Percentiles rank a stretch among this genome's conserved stretches.
phyloP scores from a whole-genome alignment of 2,113 vertebrate species.

The Taxidea taxus region DNA sequence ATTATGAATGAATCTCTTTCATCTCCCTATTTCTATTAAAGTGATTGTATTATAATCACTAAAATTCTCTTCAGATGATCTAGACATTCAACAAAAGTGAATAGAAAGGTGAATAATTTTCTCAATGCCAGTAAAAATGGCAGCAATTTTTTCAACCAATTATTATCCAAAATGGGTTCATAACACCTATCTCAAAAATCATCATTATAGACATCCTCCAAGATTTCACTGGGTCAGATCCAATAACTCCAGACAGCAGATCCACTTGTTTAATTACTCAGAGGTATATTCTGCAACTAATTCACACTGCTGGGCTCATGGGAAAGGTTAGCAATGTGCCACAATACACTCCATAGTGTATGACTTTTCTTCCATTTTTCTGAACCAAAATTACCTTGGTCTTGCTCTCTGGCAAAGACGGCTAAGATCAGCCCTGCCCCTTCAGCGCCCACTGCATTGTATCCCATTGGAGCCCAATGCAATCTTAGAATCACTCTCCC shows the following conservation, averaged over 20 bases:
- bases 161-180: conserved; percentile 9
- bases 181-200: conserved; percentile 4
- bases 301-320: not conserved
- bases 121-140: not conserved
- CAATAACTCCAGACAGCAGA: not conserved
- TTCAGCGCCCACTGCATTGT: fast-evolving
- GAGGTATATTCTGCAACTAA: not conserved
- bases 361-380: not conserved
- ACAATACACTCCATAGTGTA: not conserved
- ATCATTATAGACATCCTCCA: not conserved
- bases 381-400: not conserved
- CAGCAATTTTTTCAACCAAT: not conserved
- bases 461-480: not conserved
- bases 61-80: not conserved
- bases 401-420: not conserved
- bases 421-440: not conserved
- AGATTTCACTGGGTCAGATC: conserved; percentile 12
- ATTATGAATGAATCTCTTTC: not conserved
- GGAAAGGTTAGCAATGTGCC: not conserved
- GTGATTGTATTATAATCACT: not conserved
- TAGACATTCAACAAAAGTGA: not conserved
- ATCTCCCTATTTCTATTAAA: not conserved
- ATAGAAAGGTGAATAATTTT: not conserved
- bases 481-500: not conserved
- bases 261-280: conserved; percentile 38